Percentiles rank a stretch among this genome's conserved stretches.
phyloP scores from a whole-genome alignment of 2,888 invertebrate species.

The Hydrotaea diabolus region DNA sequence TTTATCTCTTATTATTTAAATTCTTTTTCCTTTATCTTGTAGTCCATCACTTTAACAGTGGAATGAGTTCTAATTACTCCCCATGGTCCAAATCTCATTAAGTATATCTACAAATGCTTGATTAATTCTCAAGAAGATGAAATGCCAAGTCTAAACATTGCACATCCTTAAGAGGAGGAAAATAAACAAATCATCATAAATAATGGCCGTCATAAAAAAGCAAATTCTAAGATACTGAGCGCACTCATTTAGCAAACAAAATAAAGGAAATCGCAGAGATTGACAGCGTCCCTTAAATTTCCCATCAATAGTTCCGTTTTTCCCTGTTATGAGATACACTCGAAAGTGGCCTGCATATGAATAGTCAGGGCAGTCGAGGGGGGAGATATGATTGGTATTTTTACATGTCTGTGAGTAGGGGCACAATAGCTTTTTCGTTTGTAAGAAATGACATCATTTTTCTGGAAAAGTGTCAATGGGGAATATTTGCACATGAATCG shows the following conservation, averaged over 20 bases:
- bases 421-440: neutral
- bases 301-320: neutral
- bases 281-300: neutral
- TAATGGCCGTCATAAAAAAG: neutral
- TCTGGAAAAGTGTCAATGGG: constrained; percentile 24
- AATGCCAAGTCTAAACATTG: neutral
- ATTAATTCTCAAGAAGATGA: neutral
- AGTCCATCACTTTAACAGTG: too few relatives aligned
- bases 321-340: neutral
- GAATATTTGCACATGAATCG: constrained; percentile 27
- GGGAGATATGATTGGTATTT: neutral
- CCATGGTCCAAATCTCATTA: neutral
- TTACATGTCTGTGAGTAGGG: neutral
- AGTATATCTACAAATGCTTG: neutral
- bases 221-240: neutral
- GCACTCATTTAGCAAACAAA: neutral
- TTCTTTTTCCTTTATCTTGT: too few relatives aligned
- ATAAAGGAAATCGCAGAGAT: neutral
- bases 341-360: neutral
- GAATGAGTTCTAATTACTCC: neutral
- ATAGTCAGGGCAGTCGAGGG: neutral
- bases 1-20: too few relatives aligned
- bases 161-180: neutral
- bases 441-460: constrained; percentile 15
- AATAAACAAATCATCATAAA: constrained; percentile 14